Evolutionary conservation across 2,113 vertebrate species (phyloP), one percentile per base, ranked within the genome.

Genomic region (Neolamprologus longior): DNA sequence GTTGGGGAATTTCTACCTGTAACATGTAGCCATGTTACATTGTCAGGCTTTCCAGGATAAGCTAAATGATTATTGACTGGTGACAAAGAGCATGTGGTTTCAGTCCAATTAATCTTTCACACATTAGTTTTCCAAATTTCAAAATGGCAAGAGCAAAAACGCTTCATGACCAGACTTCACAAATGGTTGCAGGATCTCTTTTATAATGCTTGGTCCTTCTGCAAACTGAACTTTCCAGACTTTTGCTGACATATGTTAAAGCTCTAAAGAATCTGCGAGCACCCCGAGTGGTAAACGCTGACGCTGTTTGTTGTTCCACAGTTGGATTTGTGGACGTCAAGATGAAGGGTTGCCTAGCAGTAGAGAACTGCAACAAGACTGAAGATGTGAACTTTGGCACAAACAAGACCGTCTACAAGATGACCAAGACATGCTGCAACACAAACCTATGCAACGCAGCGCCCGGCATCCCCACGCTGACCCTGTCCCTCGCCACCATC

Each of bases 371-470:
- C 84, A 96, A 96, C 86, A 2, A 7, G 73, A 96, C 94, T 4
- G 1, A 2, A 1, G 0, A 28, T 0, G 5, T 28, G 10, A 6
- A 0, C 6, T 26, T 93, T 5, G 4, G 1, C 66, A 2, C 0
- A n/a, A 95, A 93, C 85, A 4, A 10, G 24, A 88, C 85, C 1
- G 0, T 93, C 9, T 97, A 94, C 93, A 1, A 1, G 0, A 40
- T 96, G n/a, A 92, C n/a, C 14, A 96, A 89, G 79, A 95, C 89
- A 1, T 97, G 97, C 93, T 97, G 97, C 81, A 1, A 2, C 31
- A 50, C 42, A 0, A 80, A 97, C 87, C 92, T 97, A 82, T 97
- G 97, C 91, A 97, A 97, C 68, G 50, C 81, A 0, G 96, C 95
- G n/a, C 85, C 92, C 0, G 63, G 78, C 1, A 4, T 76, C n/a